Evolutionary conservation across 2,113 vertebrate species (phyloP).

Genomic region (Hypocryptadius cinnamomeus): DNA sequence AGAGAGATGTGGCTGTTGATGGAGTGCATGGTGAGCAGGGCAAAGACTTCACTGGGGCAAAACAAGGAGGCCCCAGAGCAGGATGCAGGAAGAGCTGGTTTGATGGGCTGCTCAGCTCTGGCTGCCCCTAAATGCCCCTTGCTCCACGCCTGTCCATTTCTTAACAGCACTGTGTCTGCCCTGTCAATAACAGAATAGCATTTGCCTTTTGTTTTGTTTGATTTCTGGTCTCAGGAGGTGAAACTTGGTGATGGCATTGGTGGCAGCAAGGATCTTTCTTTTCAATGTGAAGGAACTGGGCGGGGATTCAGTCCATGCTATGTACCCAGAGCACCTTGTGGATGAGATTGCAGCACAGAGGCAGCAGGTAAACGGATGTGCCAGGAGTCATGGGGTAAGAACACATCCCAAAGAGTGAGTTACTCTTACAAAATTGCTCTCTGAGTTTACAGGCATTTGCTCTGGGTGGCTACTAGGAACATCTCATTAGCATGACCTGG

Average conservation of each 20-base stretch:
- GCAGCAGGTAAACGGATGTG: neutral
- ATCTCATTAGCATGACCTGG: neutral
- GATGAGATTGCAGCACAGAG: neutral
- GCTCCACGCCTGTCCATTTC: neutral
- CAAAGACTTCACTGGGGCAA: neutral
- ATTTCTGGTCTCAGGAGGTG: neutral
- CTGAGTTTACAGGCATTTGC: neutral
- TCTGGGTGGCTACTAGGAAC: neutral
- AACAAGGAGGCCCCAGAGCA: neutral
- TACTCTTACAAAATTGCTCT: neutral
- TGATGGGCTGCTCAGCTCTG: neutral
- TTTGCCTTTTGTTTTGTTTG: neutral
- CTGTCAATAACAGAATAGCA: neutral
- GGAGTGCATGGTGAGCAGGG: neutral
- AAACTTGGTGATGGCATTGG: neutral
- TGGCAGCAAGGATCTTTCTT: neutral
- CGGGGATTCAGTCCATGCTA: neutral
- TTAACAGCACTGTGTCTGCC: neutral
- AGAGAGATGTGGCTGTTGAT: neutral
- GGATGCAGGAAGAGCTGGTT: neutral
- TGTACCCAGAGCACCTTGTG: neutral
- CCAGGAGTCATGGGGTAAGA: neutral
- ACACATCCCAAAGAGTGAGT: neutral
- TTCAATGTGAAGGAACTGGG: neutral
- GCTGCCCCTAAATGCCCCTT: neutral